Percentiles rank a stretch among this genome's conserved stretches.
Conservation (phyloP, 2,888 invertebrate genomes). For the Perizoma affinitatum region DNA sequence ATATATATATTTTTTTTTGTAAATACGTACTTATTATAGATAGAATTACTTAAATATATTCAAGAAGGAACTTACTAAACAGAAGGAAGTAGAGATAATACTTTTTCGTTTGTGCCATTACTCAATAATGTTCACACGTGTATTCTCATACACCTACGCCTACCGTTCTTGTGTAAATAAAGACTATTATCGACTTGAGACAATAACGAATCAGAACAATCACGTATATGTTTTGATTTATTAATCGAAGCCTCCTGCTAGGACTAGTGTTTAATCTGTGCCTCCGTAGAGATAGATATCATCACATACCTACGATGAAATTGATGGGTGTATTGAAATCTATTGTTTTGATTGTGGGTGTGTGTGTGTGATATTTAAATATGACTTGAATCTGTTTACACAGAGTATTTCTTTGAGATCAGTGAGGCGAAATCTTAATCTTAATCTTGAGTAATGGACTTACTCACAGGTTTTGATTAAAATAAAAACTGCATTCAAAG, state of each 20-base stretch:
- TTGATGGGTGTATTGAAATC: conserved; percentile 54
- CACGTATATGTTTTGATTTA: conserved; percentile 75
- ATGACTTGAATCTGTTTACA: conserved; percentile 1
- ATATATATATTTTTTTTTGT: too few species aligned
- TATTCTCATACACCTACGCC: conserved; percentile 40
- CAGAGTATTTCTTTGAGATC: too few species aligned
- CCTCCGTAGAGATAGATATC: conserved; percentile 50
- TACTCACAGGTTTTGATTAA: too few species aligned
- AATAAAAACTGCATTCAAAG: too few species aligned
- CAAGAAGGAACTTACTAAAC: too few species aligned
- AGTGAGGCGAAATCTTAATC: too few species aligned
- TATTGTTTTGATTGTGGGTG: conserved; percentile 46
- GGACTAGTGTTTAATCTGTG: conserved; percentile 20
- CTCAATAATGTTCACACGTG: conserved; percentile 2
- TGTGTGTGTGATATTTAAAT: conserved; percentile 25
- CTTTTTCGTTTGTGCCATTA: too few species aligned
- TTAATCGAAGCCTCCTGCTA: conserved; percentile 56
- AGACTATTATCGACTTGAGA: conserved; percentile 68
- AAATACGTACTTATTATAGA: too few species aligned
- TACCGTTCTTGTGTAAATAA: conserved; percentile 70
- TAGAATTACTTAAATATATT: too few species aligned
- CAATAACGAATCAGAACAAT: conserved; percentile 77
- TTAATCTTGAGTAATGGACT: too few species aligned
- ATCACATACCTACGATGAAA: conserved; percentile 41
- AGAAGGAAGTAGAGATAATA: too few species aligned